A percentile compares a stretch with the other conserved stretches of the same genome.
phyloP scores from a whole-genome alignment of 1,140 invertebrate species.

The Drosophila murphyi region DNA sequence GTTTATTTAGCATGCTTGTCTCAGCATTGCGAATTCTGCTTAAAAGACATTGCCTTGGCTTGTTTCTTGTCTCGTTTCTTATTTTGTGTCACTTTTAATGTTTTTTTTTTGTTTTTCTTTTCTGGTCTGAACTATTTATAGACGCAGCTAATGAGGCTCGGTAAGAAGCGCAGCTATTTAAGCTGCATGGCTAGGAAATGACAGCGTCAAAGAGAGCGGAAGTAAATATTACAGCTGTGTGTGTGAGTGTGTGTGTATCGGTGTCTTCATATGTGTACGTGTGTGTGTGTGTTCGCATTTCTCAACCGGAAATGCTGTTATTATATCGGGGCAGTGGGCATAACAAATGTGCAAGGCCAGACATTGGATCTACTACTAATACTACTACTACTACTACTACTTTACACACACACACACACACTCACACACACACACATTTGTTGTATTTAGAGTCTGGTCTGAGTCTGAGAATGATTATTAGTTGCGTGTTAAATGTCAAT shows the following conservation, averaged over 20 bases:
- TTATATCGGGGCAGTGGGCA: conserved; percentile 15
- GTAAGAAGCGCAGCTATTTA: conserved; percentile 36
- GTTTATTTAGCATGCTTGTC: conserved; percentile 46
- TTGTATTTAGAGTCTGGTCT: neutral
- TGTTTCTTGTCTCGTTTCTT: neutral
- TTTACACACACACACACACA: neutral
- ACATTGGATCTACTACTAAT: neutral
- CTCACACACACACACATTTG: neutral
- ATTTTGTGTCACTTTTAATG: neutral
- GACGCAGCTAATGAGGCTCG: conserved; percentile 36
- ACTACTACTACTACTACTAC: too few species aligned
- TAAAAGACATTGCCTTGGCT: conserved; percentile 12
- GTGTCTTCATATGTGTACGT: neutral
- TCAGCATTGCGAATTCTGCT: conserved; percentile 50
- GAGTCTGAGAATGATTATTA: conserved; percentile 47
- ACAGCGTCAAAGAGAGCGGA: conserved; percentile 31
- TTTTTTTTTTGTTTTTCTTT: conserved; percentile 1
- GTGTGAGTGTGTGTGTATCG: neutral
- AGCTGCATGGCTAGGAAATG: conserved; percentile 33
- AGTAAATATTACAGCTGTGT: conserved; percentile 25
- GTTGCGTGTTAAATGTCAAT: conserved; percentile 73
- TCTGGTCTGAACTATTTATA: conserved; percentile 31
- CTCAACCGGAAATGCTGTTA: conserved; percentile 40
- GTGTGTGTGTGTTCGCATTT: neutral
- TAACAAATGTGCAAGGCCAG: conserved; percentile 23